A percentile compares a stretch with the other conserved stretches of the same genome.
These are phyloP conservation scores for Alligator sinensis DNA, from an alignment of 2,113 vertebrate species.

Conservation along the genomic window DNA sequence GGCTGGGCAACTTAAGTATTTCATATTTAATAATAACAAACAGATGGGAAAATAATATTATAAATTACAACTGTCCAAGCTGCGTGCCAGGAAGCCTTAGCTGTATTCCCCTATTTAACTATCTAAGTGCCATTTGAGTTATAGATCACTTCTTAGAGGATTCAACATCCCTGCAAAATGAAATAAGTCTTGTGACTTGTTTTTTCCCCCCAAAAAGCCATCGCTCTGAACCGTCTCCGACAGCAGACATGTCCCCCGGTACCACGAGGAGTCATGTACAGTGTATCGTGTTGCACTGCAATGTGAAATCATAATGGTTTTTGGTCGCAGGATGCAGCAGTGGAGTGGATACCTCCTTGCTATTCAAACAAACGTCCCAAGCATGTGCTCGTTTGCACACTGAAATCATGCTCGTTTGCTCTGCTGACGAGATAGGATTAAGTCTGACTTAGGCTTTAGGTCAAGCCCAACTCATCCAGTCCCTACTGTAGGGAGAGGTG, in stretches of 20 bases:
- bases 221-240: not conserved
- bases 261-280: not conserved
- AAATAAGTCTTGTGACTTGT: accelerated
- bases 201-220: not conserved
- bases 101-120: not conserved
- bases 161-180: not conserved
- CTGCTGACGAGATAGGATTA: accelerated
- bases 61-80: slow-evolving; percentile 55
- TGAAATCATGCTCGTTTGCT: accelerated
- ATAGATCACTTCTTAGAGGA: accelerated
- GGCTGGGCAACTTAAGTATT: slow-evolving; percentile 36
- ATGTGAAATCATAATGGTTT: not conserved
- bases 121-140: not conserved
- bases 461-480: not conserved
- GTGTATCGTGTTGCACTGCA: not conserved
- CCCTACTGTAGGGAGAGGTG: not conserved
- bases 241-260: not conserved
- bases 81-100: slow-evolving; percentile 41
- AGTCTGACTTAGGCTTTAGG: not conserved
- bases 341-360: not conserved
- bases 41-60: slow-evolving; percentile 58
- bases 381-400: not conserved
- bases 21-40: slow-evolving; percentile 64
- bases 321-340: not conserved
- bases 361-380: not conserved